phyloP scores from a whole-genome alignment of 2,888 invertebrate genomes.

The Ichneumoninae sp. region DNA sequence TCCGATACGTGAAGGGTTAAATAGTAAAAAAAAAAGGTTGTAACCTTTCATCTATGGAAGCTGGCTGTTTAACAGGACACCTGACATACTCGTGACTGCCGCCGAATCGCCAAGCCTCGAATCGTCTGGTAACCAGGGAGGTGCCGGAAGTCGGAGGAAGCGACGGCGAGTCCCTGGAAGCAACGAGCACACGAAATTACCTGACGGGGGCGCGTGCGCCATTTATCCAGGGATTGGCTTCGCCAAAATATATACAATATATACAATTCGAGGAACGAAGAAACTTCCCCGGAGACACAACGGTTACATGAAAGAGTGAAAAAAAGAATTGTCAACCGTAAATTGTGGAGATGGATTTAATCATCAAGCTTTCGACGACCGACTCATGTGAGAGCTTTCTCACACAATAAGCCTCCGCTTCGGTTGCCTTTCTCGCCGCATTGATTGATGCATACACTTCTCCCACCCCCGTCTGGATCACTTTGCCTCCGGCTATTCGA shows the following conservation, averaged over 20 bases:
- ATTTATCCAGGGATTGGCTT: conserved; percentile 24
- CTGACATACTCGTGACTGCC: conserved; percentile 82
- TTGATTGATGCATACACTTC: conserved; percentile 30
- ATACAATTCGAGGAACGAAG: conserved; percentile 30
- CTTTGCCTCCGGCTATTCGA: conserved; percentile 12
- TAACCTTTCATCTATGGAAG: conserved; percentile 82
- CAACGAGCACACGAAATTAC: conserved; percentile 56
- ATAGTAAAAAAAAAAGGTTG: conserved; percentile 4
- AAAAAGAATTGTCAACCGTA: background rate
- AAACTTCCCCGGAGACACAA: background rate
- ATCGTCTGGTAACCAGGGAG: conserved; percentile 77
- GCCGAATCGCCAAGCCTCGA: conserved; percentile 79
- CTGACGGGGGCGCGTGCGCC: conserved; percentile 50
- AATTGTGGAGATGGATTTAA: background rate
- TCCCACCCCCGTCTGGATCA: background rate
- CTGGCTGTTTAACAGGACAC: conserved; percentile 81
- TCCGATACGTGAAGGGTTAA: too few species aligned
- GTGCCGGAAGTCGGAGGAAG: conserved; percentile 68
- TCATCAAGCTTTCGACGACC: background rate
- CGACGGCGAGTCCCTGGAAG: conserved; percentile 59
- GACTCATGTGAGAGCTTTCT: background rate
- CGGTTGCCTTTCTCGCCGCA: conserved; percentile 9
- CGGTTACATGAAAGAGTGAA: background rate
- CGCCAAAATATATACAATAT: conserved; percentile 49
- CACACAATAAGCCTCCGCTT: background rate